These are phyloP conservation scores for Oryzaephilus surinamensis DNA, from an alignment of 1,140 invertebrate species.

Conservation along the genomic window DNA sequence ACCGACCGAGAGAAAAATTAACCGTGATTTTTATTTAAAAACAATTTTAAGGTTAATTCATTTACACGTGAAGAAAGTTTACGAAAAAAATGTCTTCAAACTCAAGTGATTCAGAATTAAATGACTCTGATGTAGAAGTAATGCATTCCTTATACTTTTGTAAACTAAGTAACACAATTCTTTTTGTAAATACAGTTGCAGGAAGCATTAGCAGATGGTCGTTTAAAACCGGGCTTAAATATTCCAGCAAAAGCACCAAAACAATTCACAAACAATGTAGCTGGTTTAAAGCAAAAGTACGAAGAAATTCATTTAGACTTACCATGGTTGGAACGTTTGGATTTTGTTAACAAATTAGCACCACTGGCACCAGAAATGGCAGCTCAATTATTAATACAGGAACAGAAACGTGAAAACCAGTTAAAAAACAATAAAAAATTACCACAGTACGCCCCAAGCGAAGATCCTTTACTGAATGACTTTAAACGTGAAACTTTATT, in stretches of 20 bases:
- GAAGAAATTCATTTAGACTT: slow-evolving; percentile 59
- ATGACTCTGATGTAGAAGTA: slow-evolving; percentile 40
- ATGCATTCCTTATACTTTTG: slow-evolving; percentile 11
- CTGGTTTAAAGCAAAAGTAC: slow-evolving; percentile 58
- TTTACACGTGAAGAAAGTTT: slow-evolving; percentile 1
- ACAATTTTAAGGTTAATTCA: no score
- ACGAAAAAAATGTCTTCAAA: background rate
- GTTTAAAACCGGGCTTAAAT: slow-evolving; percentile 76
- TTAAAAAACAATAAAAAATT: slow-evolving; percentile 59
- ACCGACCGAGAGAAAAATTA: no score
- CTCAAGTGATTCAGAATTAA: slow-evolving; percentile 34
- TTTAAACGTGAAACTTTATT: slow-evolving; percentile 86
- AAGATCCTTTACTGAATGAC: slow-evolving; percentile 83
- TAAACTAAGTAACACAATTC: slow-evolving; percentile 2
- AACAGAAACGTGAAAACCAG: slow-evolving; percentile 53
- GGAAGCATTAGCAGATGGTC: slow-evolving; percentile 69
- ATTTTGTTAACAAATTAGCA: slow-evolving; percentile 62
- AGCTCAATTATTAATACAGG: slow-evolving; percentile 57
- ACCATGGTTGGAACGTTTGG: slow-evolving; percentile 78
- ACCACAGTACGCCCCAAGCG: slow-evolving; percentile 47
- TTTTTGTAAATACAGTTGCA: slow-evolving; percentile 51
- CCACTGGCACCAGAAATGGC: slow-evolving; percentile 73
- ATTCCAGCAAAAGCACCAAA: slow-evolving; percentile 48
- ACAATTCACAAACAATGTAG: slow-evolving; percentile 53
- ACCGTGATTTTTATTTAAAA: no score